These are phyloP conservation scores for Cyclophora punctaria DNA, from an alignment of 2,888 invertebrate species.

Conservation along the genomic window DNA sequence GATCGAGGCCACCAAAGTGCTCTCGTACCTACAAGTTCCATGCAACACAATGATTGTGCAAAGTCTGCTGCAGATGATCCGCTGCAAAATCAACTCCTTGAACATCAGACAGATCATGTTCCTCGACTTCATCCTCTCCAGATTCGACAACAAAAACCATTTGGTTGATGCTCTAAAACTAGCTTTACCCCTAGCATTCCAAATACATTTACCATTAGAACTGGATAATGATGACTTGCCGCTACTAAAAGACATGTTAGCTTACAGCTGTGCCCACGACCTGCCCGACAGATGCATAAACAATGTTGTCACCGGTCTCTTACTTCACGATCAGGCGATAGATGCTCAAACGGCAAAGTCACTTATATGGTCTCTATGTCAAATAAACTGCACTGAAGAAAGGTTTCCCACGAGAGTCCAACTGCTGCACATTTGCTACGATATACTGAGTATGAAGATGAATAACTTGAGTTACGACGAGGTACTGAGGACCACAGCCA, in stretches of 20 bases:
- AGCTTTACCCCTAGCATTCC: conserved; percentile 80
- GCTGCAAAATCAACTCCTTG: conserved; percentile 76
- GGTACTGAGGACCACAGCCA: conserved; percentile 65
- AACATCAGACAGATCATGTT: conserved; percentile 77
- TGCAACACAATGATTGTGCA: conserved; percentile 75
- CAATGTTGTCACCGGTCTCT: conserved; percentile 67
- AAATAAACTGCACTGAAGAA: conserved; percentile 55
- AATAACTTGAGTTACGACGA: conserved; percentile 60
- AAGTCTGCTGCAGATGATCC: conserved; percentile 77
- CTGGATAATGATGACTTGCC: conserved; percentile 70
- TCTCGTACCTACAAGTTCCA: conserved; percentile 75
- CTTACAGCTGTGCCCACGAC: conserved; percentile 65
- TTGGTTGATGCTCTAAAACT: conserved; percentile 77
- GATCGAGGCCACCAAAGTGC: conserved; percentile 75
- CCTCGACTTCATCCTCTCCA: conserved; percentile 73
- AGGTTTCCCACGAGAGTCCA: conserved; percentile 55
- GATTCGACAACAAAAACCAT: conserved; percentile 66
- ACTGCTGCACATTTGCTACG: conserved; percentile 68
- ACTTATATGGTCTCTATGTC: conserved; percentile 74
- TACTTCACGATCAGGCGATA: conserved; percentile 55
- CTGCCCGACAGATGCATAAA: conserved; percentile 69
- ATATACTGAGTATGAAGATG: conserved; percentile 59
- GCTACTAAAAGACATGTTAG: conserved; percentile 69
- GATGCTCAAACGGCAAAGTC: conserved; percentile 64
- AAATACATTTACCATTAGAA: conserved; percentile 75